Base-by-base conservation (phyloP, 2,113 vertebrate genomes). In the Echinops telfairi region DNA sequence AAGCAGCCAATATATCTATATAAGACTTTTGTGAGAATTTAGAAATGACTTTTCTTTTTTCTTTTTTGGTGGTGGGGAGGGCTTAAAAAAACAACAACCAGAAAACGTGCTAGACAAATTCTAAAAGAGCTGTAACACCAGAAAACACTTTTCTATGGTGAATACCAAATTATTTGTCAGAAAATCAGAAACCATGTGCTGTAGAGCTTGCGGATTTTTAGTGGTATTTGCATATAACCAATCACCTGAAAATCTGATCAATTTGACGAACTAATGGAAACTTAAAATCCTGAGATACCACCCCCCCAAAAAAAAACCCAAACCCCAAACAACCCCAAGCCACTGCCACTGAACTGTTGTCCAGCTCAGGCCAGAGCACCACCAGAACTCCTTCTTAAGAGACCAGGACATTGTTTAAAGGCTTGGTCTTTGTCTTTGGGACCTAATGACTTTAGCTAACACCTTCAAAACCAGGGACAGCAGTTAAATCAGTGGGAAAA, bases 81-180 rank as follows among this genome's bases (percentile, higher is more conserved):
- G n/a, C n/a, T n/a, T n/a, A n/a, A n/a, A n/a, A n/a, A n/a, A n/a
- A n/a, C n/a, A n/a, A n/a, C n/a, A n/a, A n/a, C n/a, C n/a, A n/a
- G n/a, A n/a, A n/a, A n/a, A n/a, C n/a, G n/a, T n/a, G n/a, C n/a
- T n/a, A n/a, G n/a, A n/a, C n/a, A n/a, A n/a, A n/a, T n/a, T n/a
- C n/a, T n/a, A n/a, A n/a, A n/a, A n/a, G n/a, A n/a, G n/a, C n/a
- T n/a, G n/a, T n/a, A n/a, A n/a, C n/a, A n/a, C n/a, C n/a, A n/a
- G n/a, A n/a, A n/a, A n/a, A n/a, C n/a, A 86, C 22, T 84, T 86
- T 78, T 89, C 77, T 66, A 33, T 79, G 14, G 88, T 47, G 20
- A 91, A 83, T 71, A n/a, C 75, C 86, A 83, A 91, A 80, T 88
- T n/a, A 82, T 57, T 88, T 91, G 29, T 79, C 57, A 89, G 90